Evolutionary conservation across 1,140 invertebrate genomes (phyloP).

Genomic region (Drosophila yakuba): DNA sequence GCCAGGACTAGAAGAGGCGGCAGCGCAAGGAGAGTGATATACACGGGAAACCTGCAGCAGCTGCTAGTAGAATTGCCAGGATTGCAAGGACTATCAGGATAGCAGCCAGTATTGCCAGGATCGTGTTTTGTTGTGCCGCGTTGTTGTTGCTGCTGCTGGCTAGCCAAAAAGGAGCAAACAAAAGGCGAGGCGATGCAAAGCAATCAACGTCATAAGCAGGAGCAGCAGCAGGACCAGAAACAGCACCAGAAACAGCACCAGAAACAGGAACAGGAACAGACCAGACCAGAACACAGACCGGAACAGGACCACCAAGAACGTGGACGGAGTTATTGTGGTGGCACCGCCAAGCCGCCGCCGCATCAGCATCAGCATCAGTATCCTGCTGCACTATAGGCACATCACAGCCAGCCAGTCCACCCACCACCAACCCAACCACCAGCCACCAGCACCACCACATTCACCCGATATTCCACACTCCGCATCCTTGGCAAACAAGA

Average conservation of each 20-base stretch:
- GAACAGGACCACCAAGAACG: conserved; percentile 31
- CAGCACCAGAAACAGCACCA: conserved; percentile 15
- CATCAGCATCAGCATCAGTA: conserved; percentile 4
- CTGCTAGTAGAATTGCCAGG: conserved; percentile 14
- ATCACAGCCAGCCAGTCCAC: neutral
- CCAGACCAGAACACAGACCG: conserved; percentile 15
- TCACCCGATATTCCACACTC: neutral
- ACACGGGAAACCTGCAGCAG: conserved; percentile 15
- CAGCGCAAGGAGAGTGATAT: conserved; percentile 23
- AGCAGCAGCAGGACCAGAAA: conserved; percentile 41
- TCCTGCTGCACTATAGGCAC: conserved; percentile 3
- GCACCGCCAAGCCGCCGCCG: conserved; percentile 30
- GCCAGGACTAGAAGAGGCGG: neutral
- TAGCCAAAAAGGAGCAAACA: conserved; percentile 42
- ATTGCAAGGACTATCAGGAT: neutral
- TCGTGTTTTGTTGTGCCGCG: conserved; percentile 11
- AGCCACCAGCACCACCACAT: neutral
- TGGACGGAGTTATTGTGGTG: conserved; percentile 60
- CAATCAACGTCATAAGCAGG: conserved; percentile 74
- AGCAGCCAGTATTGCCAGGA: neutral
- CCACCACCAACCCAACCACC: neutral
- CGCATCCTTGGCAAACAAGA: conserved; percentile 26
- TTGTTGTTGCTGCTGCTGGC: conserved; percentile 12
- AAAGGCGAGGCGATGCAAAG: conserved; percentile 74
- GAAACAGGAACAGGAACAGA: conserved; percentile 32